Conservation (phyloP, 2,113 vertebrate genomes). For the Varanus komodoensis region DNA sequence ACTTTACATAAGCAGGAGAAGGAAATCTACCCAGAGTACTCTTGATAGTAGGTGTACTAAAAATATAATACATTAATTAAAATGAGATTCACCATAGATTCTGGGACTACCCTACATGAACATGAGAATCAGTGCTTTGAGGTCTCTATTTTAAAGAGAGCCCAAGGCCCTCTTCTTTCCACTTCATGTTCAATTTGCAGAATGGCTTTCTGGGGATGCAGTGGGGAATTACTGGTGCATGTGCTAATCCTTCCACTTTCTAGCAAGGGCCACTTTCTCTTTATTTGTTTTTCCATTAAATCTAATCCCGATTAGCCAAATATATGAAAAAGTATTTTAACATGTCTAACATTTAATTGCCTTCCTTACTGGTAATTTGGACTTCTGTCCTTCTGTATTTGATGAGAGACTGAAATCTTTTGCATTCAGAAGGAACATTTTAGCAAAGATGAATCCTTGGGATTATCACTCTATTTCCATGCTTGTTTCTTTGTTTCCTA, state of each 20-base stretch:
- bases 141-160: background rate
- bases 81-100: background rate
- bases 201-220: too few species aligned
- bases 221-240: too few species aligned
- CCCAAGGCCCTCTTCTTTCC: background rate
- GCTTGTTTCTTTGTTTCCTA: conserved; percentile 68
- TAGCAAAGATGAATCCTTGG: background rate
- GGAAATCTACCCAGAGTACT: background rate
- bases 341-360: background rate
- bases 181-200: background rate
- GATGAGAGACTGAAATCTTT: background rate
- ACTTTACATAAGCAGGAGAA: background rate
- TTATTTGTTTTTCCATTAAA: background rate
- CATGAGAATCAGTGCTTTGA: background rate
- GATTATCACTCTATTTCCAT: conserved; percentile 1
- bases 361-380: background rate
- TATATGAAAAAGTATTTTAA: background rate
- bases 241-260: background rate
- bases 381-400: background rate
- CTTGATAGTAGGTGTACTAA: too few species aligned
- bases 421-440: background rate
- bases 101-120: background rate
- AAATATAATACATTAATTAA: too few species aligned
- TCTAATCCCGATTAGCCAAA: background rate
- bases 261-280: background rate